Evolutionary conservation across 2,888 invertebrate species (phyloP).

Genomic region (Ennomos quercinarius): DNA sequence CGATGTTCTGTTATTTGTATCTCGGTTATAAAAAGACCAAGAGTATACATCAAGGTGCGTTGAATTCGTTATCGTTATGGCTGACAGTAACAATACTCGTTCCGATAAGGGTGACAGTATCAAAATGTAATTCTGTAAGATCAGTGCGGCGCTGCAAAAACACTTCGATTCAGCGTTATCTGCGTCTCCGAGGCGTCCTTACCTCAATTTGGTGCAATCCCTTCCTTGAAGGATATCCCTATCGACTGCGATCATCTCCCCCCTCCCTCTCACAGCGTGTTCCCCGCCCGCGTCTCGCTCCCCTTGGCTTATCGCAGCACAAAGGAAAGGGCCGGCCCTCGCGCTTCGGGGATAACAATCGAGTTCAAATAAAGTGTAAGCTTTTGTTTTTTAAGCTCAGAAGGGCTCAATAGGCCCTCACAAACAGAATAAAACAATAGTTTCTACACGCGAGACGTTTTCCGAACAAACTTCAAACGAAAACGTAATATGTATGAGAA

Average conservation of each 20-base stretch:
- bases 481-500: slow-evolving; percentile 24
- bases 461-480: slow-evolving; percentile 28
- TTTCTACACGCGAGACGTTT: slow-evolving; percentile 26
- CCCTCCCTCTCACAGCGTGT: slow-evolving; percentile 9
- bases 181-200: slow-evolving; percentile 41
- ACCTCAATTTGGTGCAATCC: slow-evolving; percentile 42
- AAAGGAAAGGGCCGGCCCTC: slow-evolving; percentile 44
- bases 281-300: slow-evolving; percentile 6
- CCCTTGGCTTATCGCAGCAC: slow-evolving; percentile 52
- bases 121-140: slow-evolving; percentile 17
- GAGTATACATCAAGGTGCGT: not conserved
- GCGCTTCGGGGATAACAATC: slow-evolving; percentile 47
- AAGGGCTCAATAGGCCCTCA: slow-evolving; percentile 26
- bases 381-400: slow-evolving; percentile 52
- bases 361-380: slow-evolving; percentile 58
- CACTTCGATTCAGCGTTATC: slow-evolving; percentile 36
- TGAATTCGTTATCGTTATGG: not conserved
- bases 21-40: not conserved
- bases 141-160: slow-evolving; percentile 13
- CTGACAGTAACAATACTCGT: not conserved
- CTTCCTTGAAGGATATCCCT: slow-evolving; percentile 51
- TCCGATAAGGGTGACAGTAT: slow-evolving; percentile 21
- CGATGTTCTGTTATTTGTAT: slow-evolving; percentile 1
- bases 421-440: slow-evolving; percentile 45
- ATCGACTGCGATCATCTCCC: slow-evolving; percentile 32